Percentiles rank a stretch among this genome's conserved stretches.
Evolutionary conservation across 2,797 vertebrate species (phyloP).

Genomic region (Acropternis orthonyx): DNA sequence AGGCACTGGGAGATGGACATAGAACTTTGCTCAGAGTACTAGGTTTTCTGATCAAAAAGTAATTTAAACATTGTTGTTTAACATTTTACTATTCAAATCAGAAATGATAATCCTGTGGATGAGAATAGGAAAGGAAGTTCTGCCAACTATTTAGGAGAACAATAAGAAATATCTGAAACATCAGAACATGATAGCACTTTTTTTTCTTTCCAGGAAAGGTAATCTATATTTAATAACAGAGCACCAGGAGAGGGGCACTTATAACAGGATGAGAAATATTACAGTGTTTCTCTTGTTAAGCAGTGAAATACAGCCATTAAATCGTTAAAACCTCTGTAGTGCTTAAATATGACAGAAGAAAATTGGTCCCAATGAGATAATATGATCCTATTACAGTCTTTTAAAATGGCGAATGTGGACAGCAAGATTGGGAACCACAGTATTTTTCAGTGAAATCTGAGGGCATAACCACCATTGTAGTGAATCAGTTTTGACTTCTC

Average conservation of each 20-base stretch:
- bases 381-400: slow-evolving; percentile 36
- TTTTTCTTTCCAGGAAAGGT: slow-evolving; percentile 21
- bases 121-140: background rate
- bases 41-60: background rate
- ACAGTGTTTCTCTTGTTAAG: slow-evolving; percentile 57
- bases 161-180: background rate
- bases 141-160: background rate
- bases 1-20: background rate
- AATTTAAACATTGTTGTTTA: background rate
- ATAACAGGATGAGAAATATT: slow-evolving; percentile 40
- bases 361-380: slow-evolving; percentile 56
- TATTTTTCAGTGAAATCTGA: slow-evolving; percentile 42
- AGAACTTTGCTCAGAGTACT: background rate
- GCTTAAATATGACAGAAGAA: slow-evolving; percentile 54
- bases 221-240: slow-evolving; percentile 63
- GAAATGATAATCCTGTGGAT: background rate
- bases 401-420: slow-evolving; percentile 4
- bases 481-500: slow-evolving; percentile 42
- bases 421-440: slow-evolving; percentile 6
- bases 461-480: background rate
- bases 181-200: background rate
- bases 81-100: background rate
- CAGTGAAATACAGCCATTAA: slow-evolving; percentile 58
- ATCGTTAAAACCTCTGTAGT: slow-evolving; percentile 51
- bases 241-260: background rate